Conservation (phyloP, 2,113 vertebrate species). For the Ursus arctos region DNA sequence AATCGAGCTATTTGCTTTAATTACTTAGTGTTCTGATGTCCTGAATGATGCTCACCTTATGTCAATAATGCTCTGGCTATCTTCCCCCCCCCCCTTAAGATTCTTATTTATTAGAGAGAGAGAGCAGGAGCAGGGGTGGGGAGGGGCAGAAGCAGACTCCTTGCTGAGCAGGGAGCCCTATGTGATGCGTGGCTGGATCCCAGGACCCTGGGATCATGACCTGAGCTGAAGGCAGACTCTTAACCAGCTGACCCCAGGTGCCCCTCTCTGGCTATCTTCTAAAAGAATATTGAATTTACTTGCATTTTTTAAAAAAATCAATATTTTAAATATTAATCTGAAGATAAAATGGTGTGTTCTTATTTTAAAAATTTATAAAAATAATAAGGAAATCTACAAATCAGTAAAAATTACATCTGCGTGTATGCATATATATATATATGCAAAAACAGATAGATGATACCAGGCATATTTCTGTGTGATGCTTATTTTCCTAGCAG, state of each 20-base stretch:
- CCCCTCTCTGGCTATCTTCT: neutral
- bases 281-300: conserved; percentile 28
- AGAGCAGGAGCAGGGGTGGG: too few species aligned
- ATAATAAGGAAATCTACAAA: neutral
- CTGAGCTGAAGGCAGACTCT: too few species aligned
- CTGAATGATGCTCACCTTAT: neutral
- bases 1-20: conserved; percentile 6
- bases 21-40: neutral
- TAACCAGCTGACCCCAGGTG: too few species aligned
- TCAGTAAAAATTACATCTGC: neutral
- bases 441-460: neutral
- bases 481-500: neutral
- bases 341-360: neutral
- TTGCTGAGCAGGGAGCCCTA: too few species aligned
- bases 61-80: neutral
- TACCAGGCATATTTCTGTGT: neutral
- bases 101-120: too few species aligned
- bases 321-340: neutral
- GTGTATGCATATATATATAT: neutral
- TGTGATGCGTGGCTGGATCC: too few species aligned
- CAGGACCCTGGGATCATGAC: too few species aligned
- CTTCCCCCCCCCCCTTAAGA: neutral
- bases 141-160: too few species aligned
- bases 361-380: conserved; percentile 9
- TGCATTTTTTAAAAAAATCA: neutral